Base-by-base conservation (phyloP, 2,888 invertebrate genomes). In the Catonia carolina region DNA sequence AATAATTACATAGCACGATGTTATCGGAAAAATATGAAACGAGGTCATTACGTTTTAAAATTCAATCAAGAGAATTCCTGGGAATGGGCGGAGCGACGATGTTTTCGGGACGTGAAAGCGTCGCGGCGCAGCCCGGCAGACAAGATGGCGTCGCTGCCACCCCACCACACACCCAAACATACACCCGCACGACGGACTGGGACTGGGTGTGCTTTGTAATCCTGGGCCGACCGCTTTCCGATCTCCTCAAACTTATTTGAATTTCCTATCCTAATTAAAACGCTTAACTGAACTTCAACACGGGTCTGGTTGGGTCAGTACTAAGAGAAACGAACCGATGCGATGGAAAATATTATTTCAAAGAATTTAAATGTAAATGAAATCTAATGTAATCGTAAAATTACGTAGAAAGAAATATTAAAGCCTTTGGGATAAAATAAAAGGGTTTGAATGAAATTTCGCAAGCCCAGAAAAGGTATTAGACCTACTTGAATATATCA, bases 241-340 rank as follows among this genome's bases (percentile, higher is more conserved):
- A 23, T n/a, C 45, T 22, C 3, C 45, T 3, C 45, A 4, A 22
- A 22, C 20, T 27, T 22, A 45, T 45, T 45, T 45, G 23, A 45
- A 45, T 45, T 45, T 45, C 23, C 45, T 27, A 45, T 22, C 45
- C 45, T 45, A 45, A 45, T 45, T 45, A 45, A 27, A 45, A 23
- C 45, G 27, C 45, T 2, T 4, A 27, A 27, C 27, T 27, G 27
- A 27, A 27, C 27, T 27, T 27, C 8, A 27, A 27, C 27, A 8
- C 8, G 8, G 27, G 27, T 4, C 27, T 8, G 27, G 27, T 4
- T 27, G 8, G 27, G 27, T 27, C 27, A 27, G 27, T 27, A 27
- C 8, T 4, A 27, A 8, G 8, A 27, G 27, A 6, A 6, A 27
- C n/a, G 27, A 8, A 27, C 27, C 27, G 27, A n/a, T n/a, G n/a